Base-by-base conservation (phyloP, 2,797 vertebrate genomes). In the Pangasius krempfi region DNA sequence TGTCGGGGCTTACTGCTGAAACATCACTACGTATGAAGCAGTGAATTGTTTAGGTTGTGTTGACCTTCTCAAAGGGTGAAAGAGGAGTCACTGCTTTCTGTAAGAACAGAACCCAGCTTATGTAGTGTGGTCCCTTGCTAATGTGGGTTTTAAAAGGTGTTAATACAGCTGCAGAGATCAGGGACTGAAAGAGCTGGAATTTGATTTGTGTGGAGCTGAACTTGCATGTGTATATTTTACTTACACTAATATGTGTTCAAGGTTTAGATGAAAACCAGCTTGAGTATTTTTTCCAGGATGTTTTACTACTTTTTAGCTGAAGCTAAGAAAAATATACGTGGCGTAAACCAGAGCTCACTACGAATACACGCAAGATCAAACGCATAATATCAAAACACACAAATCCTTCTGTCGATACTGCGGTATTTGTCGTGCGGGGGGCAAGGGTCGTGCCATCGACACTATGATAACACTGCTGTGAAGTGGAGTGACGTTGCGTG, bases 291-390 rank as follows among this genome's bases (percentile, higher is more conserved):
- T 84, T 87, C 79, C 79, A 83, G 58, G 58, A 87, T 73, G 75
- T 82, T 87, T 82, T 44, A 44, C 58, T 83, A 18, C 58, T n/a
- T 14, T 47, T 44, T 60, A 64, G 30, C 37, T 16, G 47, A 47
- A 76, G 83, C 72, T 33, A 27, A 64, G 78, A 88, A 83, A 89
- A 86, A 84, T 72, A 89, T 54, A 64, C 40, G 22, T 2, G 62
- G 62, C 60, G 52, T 81, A 86, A 78, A 68, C 33, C 85, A 22
- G 68, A 56, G 82, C 50, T 76, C 44, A 70, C 85, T 89, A 86
- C 88, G 58, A 89, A 37, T 84, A 84, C 62, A 68, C 50, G 37
- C 50, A 12, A 88, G 91, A 81, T 81, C 80, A 89, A 88, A 88
- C 22, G 62, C 22, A 44, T n/a, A 30, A 80, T 87, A 76, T 86